These are phyloP conservation scores for Stenolophus ochropezus DNA, from an alignment of 2,888 invertebrate species.

Conservation along the genomic window DNA sequence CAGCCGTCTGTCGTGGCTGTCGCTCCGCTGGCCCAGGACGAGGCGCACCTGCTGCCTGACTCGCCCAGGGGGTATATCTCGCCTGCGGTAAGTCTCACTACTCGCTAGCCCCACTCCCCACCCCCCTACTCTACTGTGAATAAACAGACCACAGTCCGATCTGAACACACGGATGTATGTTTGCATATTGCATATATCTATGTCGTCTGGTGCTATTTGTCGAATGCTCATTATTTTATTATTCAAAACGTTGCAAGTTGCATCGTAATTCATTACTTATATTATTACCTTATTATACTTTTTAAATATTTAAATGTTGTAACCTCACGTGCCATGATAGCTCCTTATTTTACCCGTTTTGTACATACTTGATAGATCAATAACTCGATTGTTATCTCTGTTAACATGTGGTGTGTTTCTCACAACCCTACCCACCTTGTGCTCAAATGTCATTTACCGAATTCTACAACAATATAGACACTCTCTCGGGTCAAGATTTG, in stretches of 20 bases:
- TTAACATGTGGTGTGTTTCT: conserved; percentile 50
- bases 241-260: conserved; percentile 51
- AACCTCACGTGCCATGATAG: conserved; percentile 38
- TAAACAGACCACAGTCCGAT: conserved; percentile 41
- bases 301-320: conserved; percentile 47
- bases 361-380: conserved; percentile 56
- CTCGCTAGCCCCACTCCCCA: too few relatives aligned
- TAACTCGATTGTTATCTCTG: conserved; percentile 53
- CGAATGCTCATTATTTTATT: conserved; percentile 55
- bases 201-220: conserved; percentile 56
- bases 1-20: conserved; percentile 65
- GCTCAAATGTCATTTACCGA: conserved; percentile 52
- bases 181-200: conserved; percentile 55
- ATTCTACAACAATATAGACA: conserved; percentile 25
- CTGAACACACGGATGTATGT: conserved; percentile 48
- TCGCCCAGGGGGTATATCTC: conserved; percentile 71
- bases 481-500: conserved; percentile 22
- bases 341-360: conserved; percentile 37
- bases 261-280: conserved; percentile 46
- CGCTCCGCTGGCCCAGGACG: conserved; percentile 71
- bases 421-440: conserved; percentile 43
- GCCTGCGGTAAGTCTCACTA: conserved; percentile 72
- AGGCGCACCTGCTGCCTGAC: conserved; percentile 70
- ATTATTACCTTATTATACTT: conserved; percentile 38
- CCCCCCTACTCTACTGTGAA: conserved; percentile 25